Evolutionary conservation across 2,888 invertebrate species (phyloP), one percentile per base, ranked within the genome.

Genomic region (Junonia oenone): DNA sequence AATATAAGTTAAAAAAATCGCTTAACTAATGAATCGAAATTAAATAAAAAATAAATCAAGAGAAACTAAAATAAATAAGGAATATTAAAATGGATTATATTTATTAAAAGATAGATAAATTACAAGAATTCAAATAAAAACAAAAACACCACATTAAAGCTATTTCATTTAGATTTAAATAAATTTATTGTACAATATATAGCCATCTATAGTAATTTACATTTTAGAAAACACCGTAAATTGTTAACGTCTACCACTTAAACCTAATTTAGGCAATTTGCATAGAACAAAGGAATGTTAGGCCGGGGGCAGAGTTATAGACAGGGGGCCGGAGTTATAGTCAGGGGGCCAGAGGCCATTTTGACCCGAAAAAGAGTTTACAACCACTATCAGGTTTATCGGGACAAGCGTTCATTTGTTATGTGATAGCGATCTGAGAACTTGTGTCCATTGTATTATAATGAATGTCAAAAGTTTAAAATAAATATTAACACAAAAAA

Each of bases 371-470:
- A 45, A 35, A 19, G 13, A 49, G 37, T 37, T 35, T 40, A 45
- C 14, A 43, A 45, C 22, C 37, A 8, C 19, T 49, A 49, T 49
- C 48, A 14, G n/a, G 33, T 9, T 47, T 56, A 57, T 63, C 58
- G 47, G 40, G 26, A 50, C 50, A 35, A 33, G 31, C 49, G 53
- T 57, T 54, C 46, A 38, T 57, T 57, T 57, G 57, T 45, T 46
- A 45, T 56, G 29, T 54, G 56, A 57, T 64, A 61, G 58, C 55
- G 61, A 50, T 47, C 43, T 48, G 31, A 43, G 50, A 43, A 55
- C 31, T 17, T 19, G 56, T 63, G 51, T 59, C 59, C 38, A 63
- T 66, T 65, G 67, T 63, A 2, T 9, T 2, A 15, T 11, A 26
- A n/a, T n/a, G n/a, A n/a, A n/a, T n/a, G n/a, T n/a, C n/a, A n/a